Evolutionary conservation across 2,888 invertebrate species (phyloP), one percentile per base, ranked within the genome.

Genomic region (Zele albiditarsus): DNA sequence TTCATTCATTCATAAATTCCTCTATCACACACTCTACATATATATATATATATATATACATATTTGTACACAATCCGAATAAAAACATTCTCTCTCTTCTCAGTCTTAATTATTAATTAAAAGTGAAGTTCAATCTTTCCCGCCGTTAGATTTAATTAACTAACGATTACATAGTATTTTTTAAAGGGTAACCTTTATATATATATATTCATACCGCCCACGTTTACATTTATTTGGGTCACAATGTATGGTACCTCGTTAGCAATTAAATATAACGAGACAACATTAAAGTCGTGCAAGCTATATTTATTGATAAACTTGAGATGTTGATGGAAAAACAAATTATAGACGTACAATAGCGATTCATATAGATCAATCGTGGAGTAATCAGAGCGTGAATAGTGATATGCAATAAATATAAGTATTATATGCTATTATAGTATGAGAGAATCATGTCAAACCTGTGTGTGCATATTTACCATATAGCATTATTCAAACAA

Each of bases 61-160:
- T 38, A 31, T 31, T 6, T 31, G 5, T 31, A 8, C 38, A 38
- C 12, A 38, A 38, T 38, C 4, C 20, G 12, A 3, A 16, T 20
- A 16, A 4, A 31, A n/a, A 63, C n/a, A 16, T 42, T 10, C 46
- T 74, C 77, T 77, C 78, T 80, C 79, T 82, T 82, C 23, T 77
- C 78, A 77, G 75, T 81, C 72, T 71, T 70, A 81, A 80, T 79
- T 79, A 79, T 75, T 71, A 65, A 82, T 81, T 81, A 79, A 76
- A 69, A 80, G 60, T 76, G 49, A 65, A 78, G 78, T 78, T 78
- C 76, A 71, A 79, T 77, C 77, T 79, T 79, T 46, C n/a, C 77
- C 79, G 77, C 75, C 77, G 73, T 65, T 16, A 46, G 46, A 46
- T 46, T 46, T 46, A 46, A 46, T n/a, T 46, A 46, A 46, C 46